Evolutionary conservation across 2,797 vertebrate genomes (phyloP).

Genomic region (Alcedo atthis): DNA sequence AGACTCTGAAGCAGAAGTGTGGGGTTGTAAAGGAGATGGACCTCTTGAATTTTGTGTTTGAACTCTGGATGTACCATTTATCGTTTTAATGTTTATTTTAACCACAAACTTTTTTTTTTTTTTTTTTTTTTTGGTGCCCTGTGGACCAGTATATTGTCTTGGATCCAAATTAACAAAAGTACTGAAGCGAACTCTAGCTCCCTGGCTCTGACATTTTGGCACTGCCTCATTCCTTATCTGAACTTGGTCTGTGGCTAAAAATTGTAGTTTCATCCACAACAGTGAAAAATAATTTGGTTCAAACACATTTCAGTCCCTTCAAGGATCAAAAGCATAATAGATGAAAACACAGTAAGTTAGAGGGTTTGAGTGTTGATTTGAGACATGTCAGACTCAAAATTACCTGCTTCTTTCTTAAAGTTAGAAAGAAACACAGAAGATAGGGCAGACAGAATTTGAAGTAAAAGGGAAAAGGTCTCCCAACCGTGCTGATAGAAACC

Average conservation of each 20-base stretch:
- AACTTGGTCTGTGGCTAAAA: not conserved
- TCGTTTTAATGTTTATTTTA: constrained; percentile 25
- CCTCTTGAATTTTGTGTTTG: constrained; percentile 5
- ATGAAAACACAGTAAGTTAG: constrained; percentile 26
- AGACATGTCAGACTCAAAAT: not conserved
- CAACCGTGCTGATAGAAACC: not conserved
- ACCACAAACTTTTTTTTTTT: not conserved
- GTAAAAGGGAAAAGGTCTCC: not conserved
- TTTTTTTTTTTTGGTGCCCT: not conserved
- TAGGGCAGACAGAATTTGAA: not conserved
- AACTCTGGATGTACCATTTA: not conserved
- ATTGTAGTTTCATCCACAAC: not conserved
- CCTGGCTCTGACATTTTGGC: not conserved
- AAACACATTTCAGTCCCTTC: constrained; percentile 1
- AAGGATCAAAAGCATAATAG: not conserved
- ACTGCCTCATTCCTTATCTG: not conserved
- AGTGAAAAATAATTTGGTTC: constrained; percentile 26
- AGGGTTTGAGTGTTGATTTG: not conserved
- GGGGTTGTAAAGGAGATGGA: not conserved
- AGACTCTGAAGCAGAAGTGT: not conserved
- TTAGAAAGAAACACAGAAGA: constrained; percentile 7
- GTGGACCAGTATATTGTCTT: not conserved
- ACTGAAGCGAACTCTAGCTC: not conserved
- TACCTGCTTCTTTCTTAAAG: not conserved
- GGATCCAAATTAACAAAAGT: not conserved